Percentiles rank a stretch among this genome's conserved stretches.
These are phyloP conservation scores for Odocoileus virginianus DNA, from an alignment of 2,113 vertebrate species.

Conservation along the genomic window DNA sequence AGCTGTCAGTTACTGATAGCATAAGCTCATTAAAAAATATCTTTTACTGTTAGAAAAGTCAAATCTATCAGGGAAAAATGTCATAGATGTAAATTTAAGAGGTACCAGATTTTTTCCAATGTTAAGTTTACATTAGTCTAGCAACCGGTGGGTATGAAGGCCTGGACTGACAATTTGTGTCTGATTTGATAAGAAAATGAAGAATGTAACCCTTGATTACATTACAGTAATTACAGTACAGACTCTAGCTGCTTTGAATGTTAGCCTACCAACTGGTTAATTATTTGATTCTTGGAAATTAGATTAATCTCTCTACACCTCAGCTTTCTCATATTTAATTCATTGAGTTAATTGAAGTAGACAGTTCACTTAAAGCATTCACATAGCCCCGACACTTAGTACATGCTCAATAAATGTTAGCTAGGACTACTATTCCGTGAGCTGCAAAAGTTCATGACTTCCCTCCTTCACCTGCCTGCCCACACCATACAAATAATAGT, in stretches of 20 bases:
- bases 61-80: neutral
- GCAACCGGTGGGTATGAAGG: neutral
- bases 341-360: neutral
- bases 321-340: constrained; percentile 16
- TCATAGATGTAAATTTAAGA: neutral
- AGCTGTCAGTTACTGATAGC: neutral
- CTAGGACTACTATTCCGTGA: neutral
- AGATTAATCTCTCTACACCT: neutral
- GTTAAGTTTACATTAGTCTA: neutral
- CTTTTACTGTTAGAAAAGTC: neutral
- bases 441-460: neutral
- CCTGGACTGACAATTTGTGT: neutral
- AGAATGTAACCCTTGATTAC: neutral
- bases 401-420: constrained; percentile 8
- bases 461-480: neutral
- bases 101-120: neutral
- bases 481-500: neutral
- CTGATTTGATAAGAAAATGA: neutral
- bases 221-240: neutral
- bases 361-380: neutral
- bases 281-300: constrained; percentile 4
- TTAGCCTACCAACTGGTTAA: neutral
- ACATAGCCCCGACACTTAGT: neutral
- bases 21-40: neutral
- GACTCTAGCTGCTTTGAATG: neutral